Base-by-base conservation (phyloP, 2,113 vertebrate species). In the Bombycilla garrulus region DNA sequence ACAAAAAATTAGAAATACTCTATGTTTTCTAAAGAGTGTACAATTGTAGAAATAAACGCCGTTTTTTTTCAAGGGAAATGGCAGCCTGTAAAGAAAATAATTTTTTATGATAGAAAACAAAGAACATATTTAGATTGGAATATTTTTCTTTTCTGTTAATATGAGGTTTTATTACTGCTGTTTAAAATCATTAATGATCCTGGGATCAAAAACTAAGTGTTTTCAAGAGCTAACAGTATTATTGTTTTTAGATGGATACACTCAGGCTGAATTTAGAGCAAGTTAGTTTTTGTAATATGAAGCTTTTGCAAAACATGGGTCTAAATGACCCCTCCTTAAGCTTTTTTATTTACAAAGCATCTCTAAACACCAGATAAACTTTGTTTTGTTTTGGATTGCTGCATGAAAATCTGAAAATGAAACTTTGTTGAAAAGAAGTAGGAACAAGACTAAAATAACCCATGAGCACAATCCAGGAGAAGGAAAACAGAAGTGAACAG, bases 351-450 rank as follows among this genome's bases (percentile, higher is more conserved):
- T 94, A 92, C 53, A 85, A 69, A 95, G 24, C 50, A 77, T 85
- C 45, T 95, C 89, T 80, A 92, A 94, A 89, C 42, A 87, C 15
- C 70, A 87, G 78, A 89, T 58, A 87, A 89, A 82, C 57, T 72
- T 79, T 23, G n/a, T 47, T 81, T 92, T 84, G 47, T 35, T 87
- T 93, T 82, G 45, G 16, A 70, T 74, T 89, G 80, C 86, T 92
- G 78, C 50, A 90, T 53, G 93, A 88, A 92, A 88, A 95, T 83
- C 28, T 87, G 69, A 85, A 95, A 92, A 71, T 47, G 54, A 92
- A 91, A 80, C 70, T 64, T 76, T 23, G 40, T 92, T 80, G 50
- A 84, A 89, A 76, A 5, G 4, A 86, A 92, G 42, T 48, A 84
- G 83, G 61, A 94, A 64, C 20, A 85, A 87, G 40, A 60, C 29